A percentile compares a stretch with the other conserved stretches of the same genome.
These are phyloP conservation scores for Enteromius unitaeniatus DNA, from an alignment of 2,797 vertebrate genomes.

Conservation along the genomic window DNA sequence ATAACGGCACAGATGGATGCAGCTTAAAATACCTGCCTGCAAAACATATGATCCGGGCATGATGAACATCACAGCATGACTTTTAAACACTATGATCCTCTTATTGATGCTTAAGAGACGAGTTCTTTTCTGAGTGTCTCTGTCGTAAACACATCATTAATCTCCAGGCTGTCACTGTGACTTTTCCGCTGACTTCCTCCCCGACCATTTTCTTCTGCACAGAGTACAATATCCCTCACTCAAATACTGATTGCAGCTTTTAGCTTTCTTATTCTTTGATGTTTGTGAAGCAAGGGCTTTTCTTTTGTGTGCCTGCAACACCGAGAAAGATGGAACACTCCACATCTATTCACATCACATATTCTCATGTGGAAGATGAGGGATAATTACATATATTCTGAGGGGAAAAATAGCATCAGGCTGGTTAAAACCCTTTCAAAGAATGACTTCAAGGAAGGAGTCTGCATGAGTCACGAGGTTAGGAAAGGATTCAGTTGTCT, in stretches of 20 bases:
- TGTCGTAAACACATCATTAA: slow-evolving; percentile 54
- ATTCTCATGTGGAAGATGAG: slow-evolving; percentile 31
- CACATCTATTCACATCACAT: slow-evolving; percentile 48
- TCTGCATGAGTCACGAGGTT: neutral
- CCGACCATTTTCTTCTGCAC: slow-evolving; percentile 17
- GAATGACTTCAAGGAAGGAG: slow-evolving; percentile 7
- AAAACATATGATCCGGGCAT: neutral
- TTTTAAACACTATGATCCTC: slow-evolving; percentile 37
- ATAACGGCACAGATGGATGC: neutral
- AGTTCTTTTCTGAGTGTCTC: slow-evolving; percentile 28
- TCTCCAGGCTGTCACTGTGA: slow-evolving; percentile 45
- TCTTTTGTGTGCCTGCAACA: slow-evolving; percentile 50
- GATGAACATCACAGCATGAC: slow-evolving; percentile 10
- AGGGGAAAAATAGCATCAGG: slow-evolving; percentile 36
- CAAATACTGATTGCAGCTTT: slow-evolving; percentile 55
- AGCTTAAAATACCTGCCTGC: slow-evolving; percentile 6
- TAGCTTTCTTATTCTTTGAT: slow-evolving; percentile 57
- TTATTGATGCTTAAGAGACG: slow-evolving; percentile 12
- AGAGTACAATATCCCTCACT: slow-evolving; percentile 53
- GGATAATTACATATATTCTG: slow-evolving; percentile 53
- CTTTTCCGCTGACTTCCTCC: slow-evolving; percentile 31
- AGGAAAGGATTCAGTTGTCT: slow-evolving; percentile 2
- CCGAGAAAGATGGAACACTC: slow-evolving; percentile 3
- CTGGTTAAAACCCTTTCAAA: slow-evolving; percentile 41
- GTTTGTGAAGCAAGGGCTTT: slow-evolving; percentile 50